Evolutionary conservation across 2,797 vertebrate genomes (phyloP).

Genomic region (Saguinus oedipus): DNA sequence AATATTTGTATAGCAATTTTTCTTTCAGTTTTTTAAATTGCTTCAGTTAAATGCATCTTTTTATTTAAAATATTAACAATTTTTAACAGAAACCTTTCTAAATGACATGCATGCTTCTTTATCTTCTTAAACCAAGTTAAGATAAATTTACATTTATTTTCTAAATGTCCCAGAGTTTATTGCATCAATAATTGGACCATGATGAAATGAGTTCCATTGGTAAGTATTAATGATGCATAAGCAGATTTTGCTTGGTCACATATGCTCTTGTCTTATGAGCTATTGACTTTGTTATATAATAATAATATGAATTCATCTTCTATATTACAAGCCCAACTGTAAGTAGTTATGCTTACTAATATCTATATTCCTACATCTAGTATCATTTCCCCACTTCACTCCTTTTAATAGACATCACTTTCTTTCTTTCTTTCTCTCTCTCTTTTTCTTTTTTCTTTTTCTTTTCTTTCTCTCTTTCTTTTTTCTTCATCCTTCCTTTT

Average conservation of each 20-base stretch:
- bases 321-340: neutral
- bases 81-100: conserved; percentile 31
- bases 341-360: neutral
- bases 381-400: neutral
- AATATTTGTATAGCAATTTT: neutral
- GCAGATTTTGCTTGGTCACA: neutral
- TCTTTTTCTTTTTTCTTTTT: neutral
- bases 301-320: neutral
- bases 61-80: conserved; percentile 31
- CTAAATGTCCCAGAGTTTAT: conserved; percentile 49
- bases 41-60: neutral
- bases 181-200: conserved; percentile 49
- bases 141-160: conserved; percentile 59
- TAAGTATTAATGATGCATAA: conserved; percentile 14
- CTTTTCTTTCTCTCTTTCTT: neutral
- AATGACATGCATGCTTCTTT: neutral
- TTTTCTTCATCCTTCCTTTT: neutral
- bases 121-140: conserved; percentile 45
- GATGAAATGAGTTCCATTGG: conserved; percentile 30
- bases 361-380: neutral
- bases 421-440: neutral
- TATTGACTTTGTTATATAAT: neutral
- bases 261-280: conserved; percentile 21
- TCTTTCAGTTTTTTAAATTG: neutral
- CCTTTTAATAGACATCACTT: neutral